A percentile compares a stretch with the other conserved stretches of the same genome.
phyloP scores from a whole-genome alignment of 2,888 invertebrate species.

The Lochmaea capreae region DNA sequence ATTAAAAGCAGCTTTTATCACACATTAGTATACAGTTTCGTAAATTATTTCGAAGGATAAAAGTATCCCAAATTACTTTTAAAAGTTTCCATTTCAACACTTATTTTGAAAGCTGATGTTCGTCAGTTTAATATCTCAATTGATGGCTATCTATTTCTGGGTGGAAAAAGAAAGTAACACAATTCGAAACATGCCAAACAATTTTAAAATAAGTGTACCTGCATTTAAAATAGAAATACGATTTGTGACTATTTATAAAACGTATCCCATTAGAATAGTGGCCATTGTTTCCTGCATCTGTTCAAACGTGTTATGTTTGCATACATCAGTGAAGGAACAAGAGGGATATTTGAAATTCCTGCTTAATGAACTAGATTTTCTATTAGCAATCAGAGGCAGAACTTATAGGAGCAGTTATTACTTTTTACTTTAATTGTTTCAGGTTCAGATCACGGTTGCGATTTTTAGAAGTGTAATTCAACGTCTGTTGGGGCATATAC shows the following conservation, averaged over 20 bases:
- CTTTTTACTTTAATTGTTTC: too few relatives aligned
- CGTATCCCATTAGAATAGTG: conserved; percentile 40
- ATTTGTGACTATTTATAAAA: conserved; percentile 41
- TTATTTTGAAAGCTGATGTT: conserved; percentile 32
- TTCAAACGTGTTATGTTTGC: conserved; percentile 23
- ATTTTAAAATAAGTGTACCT: conserved; percentile 26
- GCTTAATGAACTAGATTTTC: not conserved
- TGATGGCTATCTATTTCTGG: conserved; percentile 38
- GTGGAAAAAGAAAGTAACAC: conserved; percentile 27
- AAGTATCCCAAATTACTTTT: conserved; percentile 11
- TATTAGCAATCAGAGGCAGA: not conserved
- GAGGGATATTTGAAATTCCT: not conserved
- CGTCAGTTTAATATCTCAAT: conserved; percentile 26
- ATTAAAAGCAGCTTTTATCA: not conserved
- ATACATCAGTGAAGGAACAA: not conserved
- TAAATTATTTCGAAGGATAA: not conserved
- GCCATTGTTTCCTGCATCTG: conserved; percentile 45
- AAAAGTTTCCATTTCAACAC: conserved; percentile 18
- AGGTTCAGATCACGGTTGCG: too few relatives aligned
- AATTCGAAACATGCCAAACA: conserved; percentile 34
- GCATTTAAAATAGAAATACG: conserved; percentile 38
- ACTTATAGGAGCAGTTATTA: too few relatives aligned
- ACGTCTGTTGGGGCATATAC: too few relatives aligned
- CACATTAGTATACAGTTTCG: not conserved
- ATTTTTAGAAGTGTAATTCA: too few relatives aligned